These are phyloP conservation scores for Herminia tarsipennalis DNA, from an alignment of 2,888 invertebrate genomes.

Conservation along the genomic window DNA sequence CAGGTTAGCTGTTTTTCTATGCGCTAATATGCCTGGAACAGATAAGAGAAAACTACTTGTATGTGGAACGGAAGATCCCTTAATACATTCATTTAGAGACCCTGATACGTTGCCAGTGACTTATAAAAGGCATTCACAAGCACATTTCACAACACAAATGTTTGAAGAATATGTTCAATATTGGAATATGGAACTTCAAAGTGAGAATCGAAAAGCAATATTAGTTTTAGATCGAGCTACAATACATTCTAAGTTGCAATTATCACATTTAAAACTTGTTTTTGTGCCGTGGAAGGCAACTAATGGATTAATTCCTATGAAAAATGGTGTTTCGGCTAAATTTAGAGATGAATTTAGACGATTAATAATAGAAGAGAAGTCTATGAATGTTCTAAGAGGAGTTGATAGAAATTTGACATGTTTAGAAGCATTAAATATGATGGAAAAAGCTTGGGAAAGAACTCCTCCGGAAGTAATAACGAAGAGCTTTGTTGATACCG, in stretches of 20 bases:
- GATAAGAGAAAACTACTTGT: slow-evolving; percentile 57
- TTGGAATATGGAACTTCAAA: slow-evolving; percentile 54
- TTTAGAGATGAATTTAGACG: slow-evolving; percentile 54
- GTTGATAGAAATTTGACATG: slow-evolving; percentile 55
- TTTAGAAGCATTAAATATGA: slow-evolving; percentile 54
- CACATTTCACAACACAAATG: slow-evolving; percentile 58
- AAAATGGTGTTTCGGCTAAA: slow-evolving; percentile 51
- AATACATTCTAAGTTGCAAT: slow-evolving; percentile 56
- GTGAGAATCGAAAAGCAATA: slow-evolving; percentile 45
- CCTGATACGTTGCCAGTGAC: slow-evolving; percentile 54
- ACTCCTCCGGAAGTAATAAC: slow-evolving; percentile 45
- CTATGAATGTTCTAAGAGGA: slow-evolving; percentile 49
- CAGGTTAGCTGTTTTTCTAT: slow-evolving; percentile 54
- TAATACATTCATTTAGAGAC: slow-evolving; percentile 50
- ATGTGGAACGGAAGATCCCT: slow-evolving; percentile 56
- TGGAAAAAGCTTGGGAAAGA: slow-evolving; percentile 56
- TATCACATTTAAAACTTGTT: slow-evolving; percentile 55
- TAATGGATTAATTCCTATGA: slow-evolving; percentile 54
- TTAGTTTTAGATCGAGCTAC: slow-evolving; percentile 56
- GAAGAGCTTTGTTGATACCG: slow-evolving; percentile 48
- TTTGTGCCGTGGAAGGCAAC: slow-evolving; percentile 62
- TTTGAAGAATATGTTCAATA: slow-evolving; percentile 58
- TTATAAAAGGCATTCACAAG: slow-evolving; percentile 54
- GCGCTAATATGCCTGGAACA: slow-evolving; percentile 53
- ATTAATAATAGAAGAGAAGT: slow-evolving; percentile 51